A percentile compares a stretch with the other conserved stretches of the same genome.
phyloP scores from a whole-genome alignment of 2,888 invertebrate species.

The Heliconius cydno region DNA sequence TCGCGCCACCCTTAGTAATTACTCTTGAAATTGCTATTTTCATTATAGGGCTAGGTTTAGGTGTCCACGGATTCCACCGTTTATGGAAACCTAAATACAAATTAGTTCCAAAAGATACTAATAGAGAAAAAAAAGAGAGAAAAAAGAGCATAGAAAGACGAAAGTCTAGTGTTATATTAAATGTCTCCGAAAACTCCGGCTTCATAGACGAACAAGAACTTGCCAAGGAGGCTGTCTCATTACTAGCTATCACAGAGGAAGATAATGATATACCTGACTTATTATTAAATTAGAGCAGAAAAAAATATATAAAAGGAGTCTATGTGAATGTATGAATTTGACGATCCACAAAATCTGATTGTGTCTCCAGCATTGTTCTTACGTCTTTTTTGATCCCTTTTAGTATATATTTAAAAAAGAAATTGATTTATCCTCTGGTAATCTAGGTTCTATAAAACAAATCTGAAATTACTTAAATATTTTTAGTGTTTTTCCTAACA shows the following conservation, averaged over 20 bases:
- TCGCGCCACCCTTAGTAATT: constrained; percentile 79
- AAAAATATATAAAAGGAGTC: too few relatives aligned
- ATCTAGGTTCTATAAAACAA: not conserved
- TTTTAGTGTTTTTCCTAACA: not conserved
- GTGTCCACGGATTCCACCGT: constrained; percentile 67
- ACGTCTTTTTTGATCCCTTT: too few relatives aligned
- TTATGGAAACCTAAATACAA: constrained; percentile 67
- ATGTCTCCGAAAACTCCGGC: constrained; percentile 60
- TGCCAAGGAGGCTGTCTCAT: constrained; percentile 67
- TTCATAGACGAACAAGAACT: constrained; percentile 63
- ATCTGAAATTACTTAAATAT: not conserved
- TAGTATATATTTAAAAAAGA: too few relatives aligned
- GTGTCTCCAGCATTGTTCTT: not conserved
- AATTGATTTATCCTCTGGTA: too few relatives aligned
- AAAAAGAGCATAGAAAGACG: constrained; percentile 54
- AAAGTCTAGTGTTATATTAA: constrained; percentile 60
- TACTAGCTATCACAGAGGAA: constrained; percentile 67
- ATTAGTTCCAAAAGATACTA: constrained; percentile 52
- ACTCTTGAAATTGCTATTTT: constrained; percentile 73
- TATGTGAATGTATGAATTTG: not conserved
- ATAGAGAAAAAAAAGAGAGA: constrained; percentile 48
- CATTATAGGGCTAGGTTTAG: constrained; percentile 72
- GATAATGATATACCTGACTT: constrained; percentile 58
- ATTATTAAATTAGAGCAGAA: constrained; percentile 51
- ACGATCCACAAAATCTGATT: not conserved